Evolutionary conservation across 2,113 vertebrate genomes (phyloP).

Genomic region (Sakesphorus luctuosus): DNA sequence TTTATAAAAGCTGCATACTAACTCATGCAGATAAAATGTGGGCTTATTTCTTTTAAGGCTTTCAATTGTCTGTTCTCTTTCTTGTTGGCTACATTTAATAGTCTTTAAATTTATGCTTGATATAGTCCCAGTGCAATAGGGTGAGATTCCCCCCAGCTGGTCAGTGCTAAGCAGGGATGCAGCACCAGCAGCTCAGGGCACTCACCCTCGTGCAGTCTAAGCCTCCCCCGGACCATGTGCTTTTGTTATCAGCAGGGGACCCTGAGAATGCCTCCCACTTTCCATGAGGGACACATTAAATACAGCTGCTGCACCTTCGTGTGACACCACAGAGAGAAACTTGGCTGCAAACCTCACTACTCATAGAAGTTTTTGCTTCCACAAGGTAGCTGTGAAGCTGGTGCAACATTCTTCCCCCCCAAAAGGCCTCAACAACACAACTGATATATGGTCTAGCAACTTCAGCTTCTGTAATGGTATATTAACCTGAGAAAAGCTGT

Average conservation of each 20-base stretch:
- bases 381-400: neutral
- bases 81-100: conserved; percentile 45
- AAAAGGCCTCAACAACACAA: accelerated
- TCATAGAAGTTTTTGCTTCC: neutral
- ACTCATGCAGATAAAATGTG: neutral
- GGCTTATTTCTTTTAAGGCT: conserved; percentile 11
- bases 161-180: conserved; percentile 17
- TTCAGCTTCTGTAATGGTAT: neutral
- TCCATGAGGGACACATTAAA: neutral
- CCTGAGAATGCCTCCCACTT: neutral
- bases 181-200: neutral
- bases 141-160: conserved; percentile 47
- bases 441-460: neutral
- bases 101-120: conserved; percentile 57
- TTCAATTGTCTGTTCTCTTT: conserved; percentile 30
- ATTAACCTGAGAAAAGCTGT: neutral
- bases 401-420: neutral
- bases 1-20: conserved; percentile 24
- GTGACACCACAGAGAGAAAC: neutral
- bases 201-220: neutral
- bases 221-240: neutral
- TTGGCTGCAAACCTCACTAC: neutral
- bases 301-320: neutral
- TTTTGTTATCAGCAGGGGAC: neutral
- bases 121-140: conserved; percentile 21